Evolutionary conservation across 2,888 invertebrate genomes (phyloP), one percentile per base, ranked within the genome.

Genomic region (Ethmia dodecea): DNA sequence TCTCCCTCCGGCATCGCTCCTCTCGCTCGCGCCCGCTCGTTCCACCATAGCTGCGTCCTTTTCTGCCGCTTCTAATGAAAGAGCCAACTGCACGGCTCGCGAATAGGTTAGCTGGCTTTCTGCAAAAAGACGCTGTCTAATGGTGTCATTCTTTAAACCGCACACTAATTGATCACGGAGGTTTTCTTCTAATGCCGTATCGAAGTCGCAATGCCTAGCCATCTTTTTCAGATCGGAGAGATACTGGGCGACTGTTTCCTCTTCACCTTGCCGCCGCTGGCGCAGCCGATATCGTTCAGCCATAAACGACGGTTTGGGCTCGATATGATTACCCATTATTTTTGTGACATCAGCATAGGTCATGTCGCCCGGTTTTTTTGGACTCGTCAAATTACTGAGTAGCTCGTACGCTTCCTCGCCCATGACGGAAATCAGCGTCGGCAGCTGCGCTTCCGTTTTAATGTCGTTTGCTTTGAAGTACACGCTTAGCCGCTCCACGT

Each of bases 361-460:
- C 9, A 29, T 16, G 6, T 35, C 30, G 4, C 10, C 8, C 1
- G 30, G 33, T 24, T 36, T 36, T 9, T 9, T 15, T 4, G 40
- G 33, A n/a, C 40, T 36, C 1, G 27, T 18, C 11, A 38, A 16
- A 18, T 35, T 38, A 3, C 22, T 30, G 5, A 38, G 13, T 8
- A 38, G 13, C 8, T 36, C 40, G 9, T 36, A 40, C 0, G 35
- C 27, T 25, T 36, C 40, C 6, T 31, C 33, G 1, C 40, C 40
- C 27, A 40, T 33, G 5, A 26, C 33, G 10, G 40, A 35, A n/a
- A 34, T 38, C 12, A 27, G 9, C n/a, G 35, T 35, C 12, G 30
- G 35, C 3, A 30, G n/a, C n/a, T n/a, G n/a, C n/a, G n/a, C n/a
- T n/a, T n/a, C n/a, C n/a, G n/a, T n/a, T n/a, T n/a, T n/a, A n/a